phyloP scores from a whole-genome alignment of 2,888 invertebrate genomes.

The Gymnocheta viridis region DNA sequence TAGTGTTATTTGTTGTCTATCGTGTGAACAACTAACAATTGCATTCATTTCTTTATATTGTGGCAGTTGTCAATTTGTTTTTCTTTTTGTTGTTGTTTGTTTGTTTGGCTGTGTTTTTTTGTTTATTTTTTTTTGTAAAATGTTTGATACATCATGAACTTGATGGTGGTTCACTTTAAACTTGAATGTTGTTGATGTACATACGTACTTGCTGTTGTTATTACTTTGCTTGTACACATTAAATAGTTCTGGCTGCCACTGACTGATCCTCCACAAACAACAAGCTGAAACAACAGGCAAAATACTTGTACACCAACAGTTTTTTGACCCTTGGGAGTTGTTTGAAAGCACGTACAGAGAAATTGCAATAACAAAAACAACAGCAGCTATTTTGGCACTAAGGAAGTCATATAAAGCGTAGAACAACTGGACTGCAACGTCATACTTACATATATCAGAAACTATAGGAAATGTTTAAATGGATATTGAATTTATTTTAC shows the following conservation, averaged over 20 bases:
- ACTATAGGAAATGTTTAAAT: background rate
- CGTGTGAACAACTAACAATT: constrained; percentile 68
- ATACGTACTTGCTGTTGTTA: background rate
- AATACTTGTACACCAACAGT: constrained; percentile 63
- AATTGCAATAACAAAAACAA: constrained; percentile 1
- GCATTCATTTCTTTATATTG: constrained; percentile 66
- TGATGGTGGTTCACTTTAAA: constrained; percentile 59
- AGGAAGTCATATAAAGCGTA: background rate
- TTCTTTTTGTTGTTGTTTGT: constrained; percentile 36
- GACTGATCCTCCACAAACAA: constrained; percentile 57
- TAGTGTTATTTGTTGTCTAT: constrained; percentile 66
- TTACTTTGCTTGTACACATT: constrained; percentile 23
- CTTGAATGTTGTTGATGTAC: constrained; percentile 26
- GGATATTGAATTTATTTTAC: background rate
- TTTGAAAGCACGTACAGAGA: constrained; percentile 46
- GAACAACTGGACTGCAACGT: constrained; percentile 9
- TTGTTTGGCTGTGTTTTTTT: constrained; percentile 6
- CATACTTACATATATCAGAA: too few species aligned
- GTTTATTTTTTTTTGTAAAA: constrained; percentile 6
- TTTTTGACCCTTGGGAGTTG: constrained; percentile 70
- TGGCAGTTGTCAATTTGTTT: constrained; percentile 68
- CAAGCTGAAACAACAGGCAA: constrained; percentile 45
- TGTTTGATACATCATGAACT: constrained; percentile 56
- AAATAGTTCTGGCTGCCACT: constrained; percentile 32
- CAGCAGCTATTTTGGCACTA: background rate